phyloP scores from a whole-genome alignment of 2,888 invertebrate species.

The Eristalis intricaria region DNA sequence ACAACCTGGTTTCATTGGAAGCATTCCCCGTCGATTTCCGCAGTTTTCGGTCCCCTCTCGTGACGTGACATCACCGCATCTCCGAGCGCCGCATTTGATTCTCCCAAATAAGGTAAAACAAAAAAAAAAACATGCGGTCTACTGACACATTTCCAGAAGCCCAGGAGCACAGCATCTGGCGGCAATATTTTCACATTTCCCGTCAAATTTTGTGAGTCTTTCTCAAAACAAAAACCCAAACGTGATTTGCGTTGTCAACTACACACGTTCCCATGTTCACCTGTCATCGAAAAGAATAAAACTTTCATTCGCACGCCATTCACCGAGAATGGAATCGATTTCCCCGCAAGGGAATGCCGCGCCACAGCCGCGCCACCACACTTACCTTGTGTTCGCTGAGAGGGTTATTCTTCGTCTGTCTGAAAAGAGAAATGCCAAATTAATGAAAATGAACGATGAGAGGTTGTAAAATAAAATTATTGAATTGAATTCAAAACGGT shows the following conservation, averaged over 20 bases:
- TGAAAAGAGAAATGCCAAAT: slow-evolving; percentile 24
- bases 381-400: slow-evolving; percentile 44
- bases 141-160: slow-evolving; percentile 46
- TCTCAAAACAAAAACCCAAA: slow-evolving; percentile 15
- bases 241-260: slow-evolving; percentile 33
- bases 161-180: slow-evolving; percentile 18
- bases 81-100: not conserved
- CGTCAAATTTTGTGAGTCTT: not conserved
- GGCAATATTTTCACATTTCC: slow-evolving; percentile 36
- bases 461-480: slow-evolving; percentile 3
- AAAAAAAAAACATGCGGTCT: slow-evolving; percentile 28
- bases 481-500: not conserved
- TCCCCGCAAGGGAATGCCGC: slow-evolving; percentile 29
- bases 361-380: not conserved
- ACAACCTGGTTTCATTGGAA: not conserved
- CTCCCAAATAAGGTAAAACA: slow-evolving; percentile 12
- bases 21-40: not conserved
- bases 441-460: slow-evolving; percentile 16
- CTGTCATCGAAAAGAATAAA: slow-evolving; percentile 24
- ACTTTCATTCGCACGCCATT: slow-evolving; percentile 40
- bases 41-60: not conserved
- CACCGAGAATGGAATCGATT: not conserved
- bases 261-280: slow-evolving; percentile 39
- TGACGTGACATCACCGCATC: slow-evolving; percentile 17
- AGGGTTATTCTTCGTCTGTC: slow-evolving; percentile 23